A percentile compares a stretch with the other conserved stretches of the same genome.
phyloP scores from a whole-genome alignment of 2,797 vertebrate genomes.

The Acanthiza pusilla region DNA sequence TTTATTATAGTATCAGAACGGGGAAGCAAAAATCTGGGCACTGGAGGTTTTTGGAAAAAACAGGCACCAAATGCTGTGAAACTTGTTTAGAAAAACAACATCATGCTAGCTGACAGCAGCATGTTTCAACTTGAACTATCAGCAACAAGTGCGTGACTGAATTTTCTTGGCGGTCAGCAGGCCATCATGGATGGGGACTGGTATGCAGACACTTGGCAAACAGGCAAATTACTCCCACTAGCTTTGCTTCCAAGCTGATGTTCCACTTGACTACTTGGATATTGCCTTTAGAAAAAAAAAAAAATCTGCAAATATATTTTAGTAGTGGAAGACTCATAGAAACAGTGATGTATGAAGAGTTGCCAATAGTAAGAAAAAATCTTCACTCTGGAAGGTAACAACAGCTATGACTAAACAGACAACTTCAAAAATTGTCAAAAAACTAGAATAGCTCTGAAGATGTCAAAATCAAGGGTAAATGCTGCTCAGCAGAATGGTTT shows the following conservation, averaged over 20 bases:
- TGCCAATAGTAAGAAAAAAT: background rate
- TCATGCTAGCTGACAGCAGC: background rate
- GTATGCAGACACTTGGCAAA: background rate
- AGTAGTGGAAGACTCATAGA: background rate
- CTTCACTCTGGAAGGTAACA: background rate
- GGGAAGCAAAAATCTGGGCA: background rate
- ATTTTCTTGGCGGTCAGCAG: background rate
- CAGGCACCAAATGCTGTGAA: background rate
- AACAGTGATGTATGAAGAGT: background rate
- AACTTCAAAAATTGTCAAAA: background rate
- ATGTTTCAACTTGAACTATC: background rate
- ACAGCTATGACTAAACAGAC: background rate
- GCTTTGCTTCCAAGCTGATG: background rate
- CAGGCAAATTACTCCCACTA: background rate
- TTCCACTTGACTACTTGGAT: background rate
- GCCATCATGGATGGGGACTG: background rate
- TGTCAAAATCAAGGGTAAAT: background rate
- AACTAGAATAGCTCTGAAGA: background rate
- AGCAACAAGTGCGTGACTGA: background rate
- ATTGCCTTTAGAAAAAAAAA: background rate
- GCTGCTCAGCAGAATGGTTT: background rate
- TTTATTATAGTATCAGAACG: background rate
- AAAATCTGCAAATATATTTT: background rate
- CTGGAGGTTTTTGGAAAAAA: background rate
- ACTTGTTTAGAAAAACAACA: background rate